Base-by-base conservation (phyloP, 2,797 vertebrate species). In the Labroides dimidiatus region DNA sequence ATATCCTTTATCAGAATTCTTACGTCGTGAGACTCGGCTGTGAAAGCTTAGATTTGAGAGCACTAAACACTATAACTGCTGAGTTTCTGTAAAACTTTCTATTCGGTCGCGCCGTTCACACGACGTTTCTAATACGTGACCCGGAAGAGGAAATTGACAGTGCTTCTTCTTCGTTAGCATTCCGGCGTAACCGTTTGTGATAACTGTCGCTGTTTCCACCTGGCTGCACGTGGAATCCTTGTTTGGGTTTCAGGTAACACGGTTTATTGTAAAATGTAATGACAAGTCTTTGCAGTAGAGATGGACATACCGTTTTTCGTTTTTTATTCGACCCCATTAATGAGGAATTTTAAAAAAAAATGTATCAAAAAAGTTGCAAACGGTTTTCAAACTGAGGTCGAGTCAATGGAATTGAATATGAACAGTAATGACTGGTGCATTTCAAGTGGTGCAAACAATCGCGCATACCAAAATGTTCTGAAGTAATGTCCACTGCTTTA, bases 71-170 rank as follows among this genome's bases (percentile, higher is more conserved):
- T 52, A 5, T 9, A 50, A 37, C 15, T 0, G 11, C 3, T 10
- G 19, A 54, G 54, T 80, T 80, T 71, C 24, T 10, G 10, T 45
- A n/a, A 75, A 91, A 92, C 64, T 92, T 92, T 91, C 49, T 62
- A 39, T 71, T 78, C 23, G 16, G 61, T 64, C 52, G 83, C 80
- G 82, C 90, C 92, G 92, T 90, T 66, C 63, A 69, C 80, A 73
- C 87, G 59, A 94, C 93, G 93, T 93, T 90, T 73, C 66, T 64
- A 43, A 21, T 23, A 1, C 2, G 6, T 0, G 69, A 87, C 79
- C 89, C 88, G 92, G 93, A 93, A 93, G 10, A 5, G 87, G 90
- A 94, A 93, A 49, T 42, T 1, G 1, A 0, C 0, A 0, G 2
- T 27, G 2, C 2, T 78, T 72, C 49, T 87, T 84, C 63, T 77